A percentile compares a stretch with the other conserved stretches of the same genome.
Conservation (phyloP, 2,888 invertebrate genomes). For the Parnassius orleans region DNA sequence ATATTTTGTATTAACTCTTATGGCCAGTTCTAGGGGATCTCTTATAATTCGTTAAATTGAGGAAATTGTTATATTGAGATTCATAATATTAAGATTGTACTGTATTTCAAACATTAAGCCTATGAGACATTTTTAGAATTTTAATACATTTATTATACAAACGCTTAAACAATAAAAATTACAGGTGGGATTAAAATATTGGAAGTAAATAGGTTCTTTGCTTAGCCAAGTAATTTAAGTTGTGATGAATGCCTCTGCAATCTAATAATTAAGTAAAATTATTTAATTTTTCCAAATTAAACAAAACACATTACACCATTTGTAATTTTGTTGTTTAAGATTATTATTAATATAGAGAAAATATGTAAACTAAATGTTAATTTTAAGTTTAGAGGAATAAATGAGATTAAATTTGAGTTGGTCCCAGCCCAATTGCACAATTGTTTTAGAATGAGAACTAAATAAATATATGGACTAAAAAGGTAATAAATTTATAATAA, state of each 20-base stretch:
- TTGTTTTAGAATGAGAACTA: slow-evolving; percentile 10
- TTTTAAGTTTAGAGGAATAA: slow-evolving; percentile 13
- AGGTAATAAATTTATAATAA: neutral
- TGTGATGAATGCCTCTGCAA: no score
- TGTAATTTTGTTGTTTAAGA: slow-evolving; percentile 10
- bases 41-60: no score
- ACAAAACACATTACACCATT: neutral
- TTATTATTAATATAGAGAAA: neutral
- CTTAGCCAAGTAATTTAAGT: no score
- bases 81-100: no score
- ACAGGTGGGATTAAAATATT: neutral
- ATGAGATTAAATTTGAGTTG: slow-evolving; percentile 10
- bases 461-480: slow-evolving; percentile 23
- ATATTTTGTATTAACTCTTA: no score
- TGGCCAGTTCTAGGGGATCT: no score
- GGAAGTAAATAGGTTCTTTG: no score
- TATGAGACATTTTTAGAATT: slow-evolving; percentile 4
- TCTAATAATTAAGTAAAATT: no score
- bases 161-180: slow-evolving; percentile 14
- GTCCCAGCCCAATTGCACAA: slow-evolving; percentile 25
- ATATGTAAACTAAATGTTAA: slow-evolving; percentile 9
- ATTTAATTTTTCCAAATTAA: neutral
- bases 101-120: slow-evolving; percentile 12
- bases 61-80: no score
- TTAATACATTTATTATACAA: slow-evolving; percentile 8